phyloP scores from a whole-genome alignment of 2,797 vertebrate species.

The Chrosomus eos region DNA sequence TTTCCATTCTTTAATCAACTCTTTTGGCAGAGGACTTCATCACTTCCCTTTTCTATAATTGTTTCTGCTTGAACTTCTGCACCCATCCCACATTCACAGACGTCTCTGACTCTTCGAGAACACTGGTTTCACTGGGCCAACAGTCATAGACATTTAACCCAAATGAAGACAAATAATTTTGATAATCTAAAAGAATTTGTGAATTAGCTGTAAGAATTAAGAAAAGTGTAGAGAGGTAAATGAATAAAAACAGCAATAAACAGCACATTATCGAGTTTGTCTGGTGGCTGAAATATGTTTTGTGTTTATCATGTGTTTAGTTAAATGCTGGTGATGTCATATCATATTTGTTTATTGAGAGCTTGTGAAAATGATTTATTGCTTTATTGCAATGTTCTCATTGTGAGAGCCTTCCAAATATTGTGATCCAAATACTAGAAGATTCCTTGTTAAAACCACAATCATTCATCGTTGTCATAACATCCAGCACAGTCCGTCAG shows the following conservation, averaged over 20 bases:
- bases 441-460: slow-evolving; percentile 2
- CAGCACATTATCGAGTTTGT: background rate
- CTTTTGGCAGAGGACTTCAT: slow-evolving; percentile 9
- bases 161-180: background rate
- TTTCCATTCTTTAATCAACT: slow-evolving; percentile 42
- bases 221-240: background rate
- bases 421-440: background rate
- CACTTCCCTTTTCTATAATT: slow-evolving; percentile 45
- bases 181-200: background rate
- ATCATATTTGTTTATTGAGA: background rate
- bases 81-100: background rate
- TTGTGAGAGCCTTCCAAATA: slow-evolving; percentile 18
- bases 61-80: slow-evolving; percentile 29
- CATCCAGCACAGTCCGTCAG: background rate
- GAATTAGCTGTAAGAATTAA: background rate
- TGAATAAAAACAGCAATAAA: background rate
- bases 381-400: slow-evolving; percentile 1
- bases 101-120: slow-evolving; percentile 1
- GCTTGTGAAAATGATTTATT: slow-evolving; percentile 6
- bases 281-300: background rate
- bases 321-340: background rate
- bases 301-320: background rate
- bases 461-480: slow-evolving; percentile 3
- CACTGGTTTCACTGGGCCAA: background rate
- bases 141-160: background rate